A percentile compares a stretch with the other conserved stretches of the same genome.
phyloP scores from a whole-genome alignment of 2,113 vertebrate species.

The Erythrolamprus reginae region DNA sequence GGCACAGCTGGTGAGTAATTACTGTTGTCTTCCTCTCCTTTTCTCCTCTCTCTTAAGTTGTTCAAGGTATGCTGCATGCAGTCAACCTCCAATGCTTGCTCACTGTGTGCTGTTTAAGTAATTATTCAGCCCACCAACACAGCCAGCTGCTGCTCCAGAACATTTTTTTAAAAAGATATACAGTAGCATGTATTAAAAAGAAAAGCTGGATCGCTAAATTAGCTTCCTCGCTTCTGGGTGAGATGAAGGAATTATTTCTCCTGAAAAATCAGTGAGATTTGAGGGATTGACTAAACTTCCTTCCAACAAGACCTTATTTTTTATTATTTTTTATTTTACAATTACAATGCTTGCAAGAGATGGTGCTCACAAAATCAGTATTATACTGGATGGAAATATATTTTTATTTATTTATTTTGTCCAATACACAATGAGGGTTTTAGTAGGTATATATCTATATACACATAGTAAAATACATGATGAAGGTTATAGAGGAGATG shows the following conservation, averaged over 20 bases:
- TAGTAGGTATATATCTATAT: too few species aligned
- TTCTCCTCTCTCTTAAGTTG: neutral
- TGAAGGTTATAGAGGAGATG: too few species aligned
- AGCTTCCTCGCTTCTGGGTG: neutral
- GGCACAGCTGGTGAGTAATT: neutral
- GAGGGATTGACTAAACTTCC: neutral
- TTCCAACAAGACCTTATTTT: too few species aligned
- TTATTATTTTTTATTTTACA: too few species aligned
- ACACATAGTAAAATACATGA: too few species aligned
- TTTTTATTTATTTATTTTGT: too few species aligned
- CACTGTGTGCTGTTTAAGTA: neutral
- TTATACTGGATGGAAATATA: neutral
- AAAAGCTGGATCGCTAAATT: neutral
- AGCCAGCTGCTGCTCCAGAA: neutral
- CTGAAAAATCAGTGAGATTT: neutral
- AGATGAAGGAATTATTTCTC: neutral
- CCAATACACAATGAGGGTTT: too few species aligned
- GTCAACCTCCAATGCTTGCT: neutral
- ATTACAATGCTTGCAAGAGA: neutral
- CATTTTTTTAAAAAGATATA: too few species aligned
- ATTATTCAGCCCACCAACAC: accelerated
- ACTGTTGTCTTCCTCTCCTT: neutral
- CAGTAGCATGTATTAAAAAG: too few species aligned
- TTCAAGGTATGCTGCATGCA: neutral
- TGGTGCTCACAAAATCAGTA: neutral